phyloP scores from a whole-genome alignment of 2,113 vertebrate genomes.

The Lepus americanus region DNA sequence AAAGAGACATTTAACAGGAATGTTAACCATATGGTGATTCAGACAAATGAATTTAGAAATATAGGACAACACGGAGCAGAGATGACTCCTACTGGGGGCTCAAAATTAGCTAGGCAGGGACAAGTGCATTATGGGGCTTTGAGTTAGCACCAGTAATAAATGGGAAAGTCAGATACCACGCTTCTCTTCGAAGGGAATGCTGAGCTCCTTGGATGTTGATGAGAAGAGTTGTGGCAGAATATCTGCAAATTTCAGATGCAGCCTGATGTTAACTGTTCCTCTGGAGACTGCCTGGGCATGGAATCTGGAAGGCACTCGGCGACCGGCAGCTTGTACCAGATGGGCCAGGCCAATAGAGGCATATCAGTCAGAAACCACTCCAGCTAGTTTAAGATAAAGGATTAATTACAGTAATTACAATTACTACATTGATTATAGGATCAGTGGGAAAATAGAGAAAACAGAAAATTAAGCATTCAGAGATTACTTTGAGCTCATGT shows the following conservation, averaged over 20 bases:
- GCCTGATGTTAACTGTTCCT: neutral
- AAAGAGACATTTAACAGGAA: slow-evolving; percentile 1
- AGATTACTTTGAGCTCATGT: neutral
- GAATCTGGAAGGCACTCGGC: slow-evolving; percentile 26
- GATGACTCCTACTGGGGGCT: neutral
- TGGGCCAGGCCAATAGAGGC: neutral
- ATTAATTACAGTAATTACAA: neutral
- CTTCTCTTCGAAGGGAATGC: neutral
- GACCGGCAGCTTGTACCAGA: neutral
- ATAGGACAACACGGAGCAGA: neutral
- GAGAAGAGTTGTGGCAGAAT: neutral
- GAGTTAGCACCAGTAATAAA: neutral
- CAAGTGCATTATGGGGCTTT: neutral
- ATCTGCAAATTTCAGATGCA: neutral
- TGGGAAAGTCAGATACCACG: neutral
- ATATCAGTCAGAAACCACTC: neutral
- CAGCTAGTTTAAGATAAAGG: slow-evolving; percentile 15
- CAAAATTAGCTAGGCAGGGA: neutral
- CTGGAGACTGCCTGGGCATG: neutral
- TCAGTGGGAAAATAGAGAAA: slow-evolving; percentile 13
- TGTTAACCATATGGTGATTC: neutral
- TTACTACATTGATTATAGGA: neutral
- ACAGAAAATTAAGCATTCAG: neutral
- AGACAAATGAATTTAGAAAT: slow-evolving; percentile 2
- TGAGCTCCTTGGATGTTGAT: neutral